A percentile compares a stretch with the other conserved stretches of the same genome.
phyloP scores from a whole-genome alignment of 35 echinoderm and acorn worm species.

The Anneissia japonica region DNA sequence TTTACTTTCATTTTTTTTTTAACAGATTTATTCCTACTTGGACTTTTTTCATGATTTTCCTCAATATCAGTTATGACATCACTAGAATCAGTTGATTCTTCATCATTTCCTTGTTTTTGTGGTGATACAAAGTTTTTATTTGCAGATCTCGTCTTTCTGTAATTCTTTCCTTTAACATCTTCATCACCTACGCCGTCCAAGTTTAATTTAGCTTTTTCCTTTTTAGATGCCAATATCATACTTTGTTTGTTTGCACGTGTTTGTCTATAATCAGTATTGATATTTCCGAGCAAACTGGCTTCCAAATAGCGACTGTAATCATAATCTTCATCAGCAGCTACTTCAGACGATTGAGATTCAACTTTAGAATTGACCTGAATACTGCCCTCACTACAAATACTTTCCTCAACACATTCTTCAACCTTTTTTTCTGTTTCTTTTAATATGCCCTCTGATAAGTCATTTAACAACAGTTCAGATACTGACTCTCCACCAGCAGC shows the following conservation, averaged over 20 bases:
- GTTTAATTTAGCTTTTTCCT: too few relatives aligned
- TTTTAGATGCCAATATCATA: neutral
- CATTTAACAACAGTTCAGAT: too few relatives aligned
- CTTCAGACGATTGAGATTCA: too few relatives aligned
- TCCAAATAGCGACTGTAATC: neutral
- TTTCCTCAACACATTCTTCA: too few relatives aligned
- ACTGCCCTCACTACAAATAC: too few relatives aligned
- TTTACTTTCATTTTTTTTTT: neutral
- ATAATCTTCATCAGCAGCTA: neutral
- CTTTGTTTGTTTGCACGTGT: neutral
- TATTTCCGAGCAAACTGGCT: neutral
- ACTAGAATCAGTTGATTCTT: neutral
- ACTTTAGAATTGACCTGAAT: too few relatives aligned
- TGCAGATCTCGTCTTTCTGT: too few relatives aligned
- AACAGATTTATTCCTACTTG: neutral
- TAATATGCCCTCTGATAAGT: too few relatives aligned
- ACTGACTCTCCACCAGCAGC: too few relatives aligned
- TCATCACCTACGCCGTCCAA: too few relatives aligned
- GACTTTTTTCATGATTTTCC: neutral
- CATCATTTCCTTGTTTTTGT: neutral
- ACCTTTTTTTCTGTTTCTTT: too few relatives aligned
- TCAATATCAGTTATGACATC: neutral
- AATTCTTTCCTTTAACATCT: too few relatives aligned
- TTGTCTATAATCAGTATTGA: neutral
- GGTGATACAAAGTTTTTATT: neutral